Evolutionary conservation across 2,888 invertebrate species (phyloP), one percentile per base, ranked within the genome.

Genomic region (Blastobasis adustella): DNA sequence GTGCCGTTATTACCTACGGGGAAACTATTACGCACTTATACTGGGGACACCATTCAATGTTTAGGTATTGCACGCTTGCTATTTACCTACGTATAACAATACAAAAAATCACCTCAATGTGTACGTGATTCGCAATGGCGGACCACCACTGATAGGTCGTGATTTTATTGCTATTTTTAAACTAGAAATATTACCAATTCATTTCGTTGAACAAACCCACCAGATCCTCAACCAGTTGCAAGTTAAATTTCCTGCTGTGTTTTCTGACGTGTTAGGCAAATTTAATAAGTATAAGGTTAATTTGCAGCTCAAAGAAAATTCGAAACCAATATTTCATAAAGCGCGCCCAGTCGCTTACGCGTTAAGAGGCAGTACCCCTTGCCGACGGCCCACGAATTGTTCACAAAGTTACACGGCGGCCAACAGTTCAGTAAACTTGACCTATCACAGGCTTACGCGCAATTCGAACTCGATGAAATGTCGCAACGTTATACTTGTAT

Each of bases 111-210:
- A 45, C 5, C 45, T 52, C 10, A 1, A 43, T 9, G 48, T 57
- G n/a, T 55, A 53, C 40, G 57, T 59, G 5, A 51, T 57, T 10
- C 45, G 39, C 9, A 40, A 48, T 7, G 54, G 56, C 10, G 59
- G 59, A 1, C 58, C 60, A 8, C 55, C 54, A 7, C 47, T 55
- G 5, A 36, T 60, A 43, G 58, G 60, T 6, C 54, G 60, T 3
- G 58, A 60, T 46, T 60, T 60, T 47, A 57, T 60, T 10, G 44
- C 45, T 8, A 4, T 8, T 1, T 58, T 57, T 41, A n/a, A 51
- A 0, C 37, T 60, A 8, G 46, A 57, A 36, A 7, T 58, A 7
- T 6, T 47, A 1, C 46, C 55, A 0, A 47, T 52, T 6, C 8
- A 47, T 38, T 47, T 40, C 23, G 40, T 43, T 43, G 42, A 52